Percentiles rank a stretch among this genome's conserved stretches.
phyloP scores from a whole-genome alignment of 2,797 vertebrate species.

The Anguilla obscura region DNA sequence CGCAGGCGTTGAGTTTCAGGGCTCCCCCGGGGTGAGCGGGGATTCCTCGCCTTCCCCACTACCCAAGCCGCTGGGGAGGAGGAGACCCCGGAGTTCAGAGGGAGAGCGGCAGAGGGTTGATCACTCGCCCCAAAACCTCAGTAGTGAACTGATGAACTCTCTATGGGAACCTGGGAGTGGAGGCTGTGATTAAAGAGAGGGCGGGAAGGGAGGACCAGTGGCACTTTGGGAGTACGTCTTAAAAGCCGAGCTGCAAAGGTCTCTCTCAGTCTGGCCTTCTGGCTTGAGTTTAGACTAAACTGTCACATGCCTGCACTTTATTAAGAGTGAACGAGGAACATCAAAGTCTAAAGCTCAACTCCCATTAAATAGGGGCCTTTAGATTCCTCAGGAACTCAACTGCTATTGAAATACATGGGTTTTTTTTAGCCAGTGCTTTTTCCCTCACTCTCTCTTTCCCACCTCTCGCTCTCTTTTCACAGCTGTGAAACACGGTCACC shows the following conservation, averaged over 20 bases:
- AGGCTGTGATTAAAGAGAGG: constrained; percentile 7
- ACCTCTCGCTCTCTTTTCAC: background rate
- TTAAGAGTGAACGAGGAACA: constrained; percentile 13
- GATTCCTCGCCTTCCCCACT: background rate
- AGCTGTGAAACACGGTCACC: background rate
- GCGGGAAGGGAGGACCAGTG: background rate
- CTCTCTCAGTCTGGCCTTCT: background rate
- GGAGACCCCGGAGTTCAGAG: background rate
- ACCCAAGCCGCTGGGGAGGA: background rate
- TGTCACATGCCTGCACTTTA: constrained; percentile 17
- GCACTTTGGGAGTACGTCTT: constrained; percentile 8
- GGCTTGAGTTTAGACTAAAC: background rate
- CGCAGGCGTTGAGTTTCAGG: background rate
- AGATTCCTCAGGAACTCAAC: background rate
- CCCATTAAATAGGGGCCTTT: background rate
- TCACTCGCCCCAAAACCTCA: background rate
- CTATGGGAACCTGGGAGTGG: background rate
- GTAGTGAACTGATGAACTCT: constrained; percentile 15
- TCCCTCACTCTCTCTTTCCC: background rate
- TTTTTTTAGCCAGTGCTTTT: background rate
- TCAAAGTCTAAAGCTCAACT: background rate
- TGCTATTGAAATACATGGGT: background rate
- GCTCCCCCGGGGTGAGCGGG: background rate
- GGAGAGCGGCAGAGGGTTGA: background rate
- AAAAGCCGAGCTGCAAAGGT: background rate